phyloP scores from a whole-genome alignment of 2,797 vertebrate genomes.

The Macrochelys suwanniensis region DNA sequence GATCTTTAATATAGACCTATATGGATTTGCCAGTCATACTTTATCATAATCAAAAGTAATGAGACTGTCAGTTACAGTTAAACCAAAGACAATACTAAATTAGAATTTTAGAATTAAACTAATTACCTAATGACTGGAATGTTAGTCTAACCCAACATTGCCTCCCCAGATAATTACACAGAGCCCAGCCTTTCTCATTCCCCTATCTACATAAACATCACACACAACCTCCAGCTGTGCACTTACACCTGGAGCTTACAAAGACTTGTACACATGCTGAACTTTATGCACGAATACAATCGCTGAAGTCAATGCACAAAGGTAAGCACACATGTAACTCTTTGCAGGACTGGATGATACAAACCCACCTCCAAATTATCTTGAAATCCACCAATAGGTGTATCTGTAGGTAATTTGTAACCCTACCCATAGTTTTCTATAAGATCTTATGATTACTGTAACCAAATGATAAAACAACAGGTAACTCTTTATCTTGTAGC shows the following conservation, averaged over 20 bases:
- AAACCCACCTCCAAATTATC: background rate
- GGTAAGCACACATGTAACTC: background rate
- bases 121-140: background rate
- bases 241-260: background rate
- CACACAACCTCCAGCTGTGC: background rate
- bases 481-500: background rate
- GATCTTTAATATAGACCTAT: background rate
- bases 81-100: background rate
- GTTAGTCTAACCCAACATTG: too few relatives aligned
- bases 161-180: background rate
- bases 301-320: background rate
- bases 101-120: background rate
- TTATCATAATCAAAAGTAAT: background rate
- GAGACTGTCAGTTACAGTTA: background rate
- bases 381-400: background rate
- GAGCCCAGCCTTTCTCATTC: background rate
- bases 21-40: background rate
- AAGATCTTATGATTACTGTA: background rate
- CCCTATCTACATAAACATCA: background rate
- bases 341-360: background rate
- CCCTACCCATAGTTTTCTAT: background rate
- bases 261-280: background rate
- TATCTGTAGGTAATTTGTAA: background rate
- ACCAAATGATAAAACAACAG: background rate
- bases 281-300: background rate